Evolutionary conservation across 2,113 vertebrate species (phyloP).

Genomic region (Zingel zingel): DNA sequence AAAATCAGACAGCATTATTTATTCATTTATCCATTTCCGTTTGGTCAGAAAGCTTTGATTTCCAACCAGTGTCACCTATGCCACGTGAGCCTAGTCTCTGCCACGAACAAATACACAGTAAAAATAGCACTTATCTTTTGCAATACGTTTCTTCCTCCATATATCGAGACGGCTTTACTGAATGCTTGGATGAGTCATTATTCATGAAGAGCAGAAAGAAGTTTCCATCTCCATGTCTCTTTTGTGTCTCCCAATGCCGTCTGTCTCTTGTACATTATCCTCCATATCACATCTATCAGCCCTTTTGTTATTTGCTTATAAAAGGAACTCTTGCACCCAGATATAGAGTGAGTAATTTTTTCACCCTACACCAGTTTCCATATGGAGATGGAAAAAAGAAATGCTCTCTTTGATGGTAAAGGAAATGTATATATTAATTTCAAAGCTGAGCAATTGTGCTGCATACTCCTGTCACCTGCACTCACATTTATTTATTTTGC

Average conservation of each 20-base stretch:
- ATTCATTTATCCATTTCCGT: constrained; percentile 48
- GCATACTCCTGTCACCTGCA: neutral
- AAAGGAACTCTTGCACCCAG: constrained; percentile 7
- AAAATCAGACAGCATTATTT: constrained; percentile 34
- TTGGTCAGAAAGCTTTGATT: constrained; percentile 36
- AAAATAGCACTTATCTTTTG: constrained; percentile 47
- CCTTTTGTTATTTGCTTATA: constrained; percentile 50
- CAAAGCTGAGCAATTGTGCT: neutral
- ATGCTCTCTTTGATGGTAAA: constrained; percentile 17
- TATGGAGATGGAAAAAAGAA: constrained; percentile 31
- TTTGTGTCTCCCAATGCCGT: constrained; percentile 45
- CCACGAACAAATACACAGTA: constrained; percentile 26
- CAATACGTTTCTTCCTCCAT: constrained; percentile 2
- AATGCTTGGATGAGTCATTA: constrained; percentile 46
- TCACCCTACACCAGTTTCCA: constrained; percentile 4
- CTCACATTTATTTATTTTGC: neutral
- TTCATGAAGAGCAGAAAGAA: constrained; percentile 51
- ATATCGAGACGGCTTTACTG: constrained; percentile 53
- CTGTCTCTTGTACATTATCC: constrained; percentile 41
- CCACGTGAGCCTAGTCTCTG: constrained; percentile 7
- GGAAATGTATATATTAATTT: constrained; percentile 2
- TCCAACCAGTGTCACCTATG: neutral
- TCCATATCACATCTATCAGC: constrained; percentile 52
- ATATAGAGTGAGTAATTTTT: constrained; percentile 6
- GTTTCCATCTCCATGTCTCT: constrained; percentile 27